Evolutionary conservation across 2,113 vertebrate genomes (phyloP), one percentile per base, ranked within the genome.

Genomic region (Chionodraco myersi): DNA sequence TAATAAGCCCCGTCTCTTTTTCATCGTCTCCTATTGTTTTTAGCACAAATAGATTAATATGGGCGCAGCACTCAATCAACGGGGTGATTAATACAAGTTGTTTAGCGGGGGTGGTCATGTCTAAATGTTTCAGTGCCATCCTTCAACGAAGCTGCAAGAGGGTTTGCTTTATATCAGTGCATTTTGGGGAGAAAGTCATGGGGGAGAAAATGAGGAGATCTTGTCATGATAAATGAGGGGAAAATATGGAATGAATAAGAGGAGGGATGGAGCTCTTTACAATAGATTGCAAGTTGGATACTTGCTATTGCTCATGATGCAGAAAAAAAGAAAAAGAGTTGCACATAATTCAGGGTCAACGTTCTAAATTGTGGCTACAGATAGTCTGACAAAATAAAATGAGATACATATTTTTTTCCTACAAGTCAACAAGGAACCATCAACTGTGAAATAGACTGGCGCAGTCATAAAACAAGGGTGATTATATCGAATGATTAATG

Each of bases 81-180:
- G 36, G 78, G 91, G 83, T 85, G 80, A 91, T 93, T 91, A 93
- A 93, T 93, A 93, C 92, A 92, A 89, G 75, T 82, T 87, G 85
- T 92, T 91, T 89, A 90, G 80, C 23, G 36, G 83, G 83, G 90
- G 88, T 85, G 83, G 88, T 81, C 86, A 82, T 69, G 89, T 91
- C 82, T 83, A 67, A 75, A 85, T 92, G 89, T 87, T 68, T 78
- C 75, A 84, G 82, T 44, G 82, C 61, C 72, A 92, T 94, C 90
- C 77, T 92, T 95, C 91, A 94, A 88, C 78, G 59, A 65, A 45
- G 75, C 82, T 53, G 58, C 59, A 75, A 77, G 67, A 71, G 69
- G 57, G 79, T 84, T 80, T 75, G 73, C 76, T 78, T 18, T 2
- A 64, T 53, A 51, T 70, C 54, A 72, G 69, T 88, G 59, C 75